Evolutionary conservation across 2,888 invertebrate species (phyloP), one percentile per base, ranked within the genome.

Genomic region (Lymantria dispar): DNA sequence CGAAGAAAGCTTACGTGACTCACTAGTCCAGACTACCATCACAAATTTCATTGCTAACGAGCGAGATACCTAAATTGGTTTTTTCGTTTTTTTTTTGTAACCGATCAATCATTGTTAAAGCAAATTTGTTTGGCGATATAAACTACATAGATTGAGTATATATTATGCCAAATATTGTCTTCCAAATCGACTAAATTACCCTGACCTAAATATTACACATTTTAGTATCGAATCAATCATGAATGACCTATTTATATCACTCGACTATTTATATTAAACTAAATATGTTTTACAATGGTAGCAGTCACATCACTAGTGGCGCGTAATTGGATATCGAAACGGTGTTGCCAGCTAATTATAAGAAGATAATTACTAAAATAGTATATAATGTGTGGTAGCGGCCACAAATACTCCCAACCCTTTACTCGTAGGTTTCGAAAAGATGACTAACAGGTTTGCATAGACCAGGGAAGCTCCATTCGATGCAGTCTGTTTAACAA

Each of bases 131-230:
- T 8, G 9, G 10, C 10, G 14, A 15, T 15, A 41, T 8, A 41
- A 41, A 14, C 22, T 15, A 9, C 40, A 41, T 12, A 41, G n/a
- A 39, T 39, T 3, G 40, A 15, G 15, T 15, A 15, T 11, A 15
- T 8, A 7, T 13, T 9, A 15, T 15, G 40, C 40, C 40, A 41
- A 41, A 41, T 15, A 14, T 13, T 41, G 38, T 38, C 15, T 15
- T 41, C 22, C 15, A 14, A 15, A 41, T 41, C 40, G 15, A 22
- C 13, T 12, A 38, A 45, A 45, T 22, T 13, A 15, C 38, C 45
- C 22, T 45, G 45, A 45, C 45, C 45, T 39, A 30, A 45, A 45
- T 38, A n/a, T 11, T 11, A 13, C 8, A 11, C 29, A 46, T 49
- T 46, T 38, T 38, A 38, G 38, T 38, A n/a, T 38, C n/a, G 10